Evolutionary conservation across 1,140 invertebrate species (phyloP), one percentile per base, ranked within the genome.

Genomic region (Augochlora pura): DNA sequence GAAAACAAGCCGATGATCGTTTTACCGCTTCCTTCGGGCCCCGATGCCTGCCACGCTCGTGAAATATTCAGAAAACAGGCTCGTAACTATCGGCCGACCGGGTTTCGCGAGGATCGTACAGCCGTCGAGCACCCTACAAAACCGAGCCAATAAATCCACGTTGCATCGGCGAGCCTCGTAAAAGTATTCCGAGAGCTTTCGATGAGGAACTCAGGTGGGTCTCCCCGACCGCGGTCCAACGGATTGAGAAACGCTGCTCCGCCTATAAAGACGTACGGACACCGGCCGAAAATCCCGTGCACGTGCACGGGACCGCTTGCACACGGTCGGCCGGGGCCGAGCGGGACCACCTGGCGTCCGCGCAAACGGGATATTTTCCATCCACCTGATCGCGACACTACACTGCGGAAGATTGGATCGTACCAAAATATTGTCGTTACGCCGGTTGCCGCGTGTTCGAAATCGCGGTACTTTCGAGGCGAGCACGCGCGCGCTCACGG

Each of bases 361-460:
- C 8, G 32, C 72, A 76, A 59, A 74, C 78, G 65, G 66, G 73
- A 84, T 77, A 81, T 84, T 85, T 85, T 85, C 83, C 77, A 85
- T 85, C 77, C 59, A 85, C 82, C 82, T 85, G 82, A 84, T 85
- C 83, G 82, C 69, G 66, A 80, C 82, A 69, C 67, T 74, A 66
- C 73, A 70, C 78, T 65, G 60, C 52, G 57, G 69, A 84, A 85
- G 77, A 85, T 85, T 85, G 84, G 84, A 85, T 85, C 82, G 84
- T 81, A 77, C 23, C 60, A 71, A 86, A 86, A 86, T 86, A 86
- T 86, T 82, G 80, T 85, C 83, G 83, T 86, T 85, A 75, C 83
- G 79, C 67, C 62, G 62, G 83, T 78, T 78, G 74, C 57, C 79
- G 84, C 74, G 74, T 81, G 73, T 70, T 82, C 79, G 65, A 75